Base-by-base conservation (phyloP, 2,113 vertebrate genomes). In the Passer montanus region DNA sequence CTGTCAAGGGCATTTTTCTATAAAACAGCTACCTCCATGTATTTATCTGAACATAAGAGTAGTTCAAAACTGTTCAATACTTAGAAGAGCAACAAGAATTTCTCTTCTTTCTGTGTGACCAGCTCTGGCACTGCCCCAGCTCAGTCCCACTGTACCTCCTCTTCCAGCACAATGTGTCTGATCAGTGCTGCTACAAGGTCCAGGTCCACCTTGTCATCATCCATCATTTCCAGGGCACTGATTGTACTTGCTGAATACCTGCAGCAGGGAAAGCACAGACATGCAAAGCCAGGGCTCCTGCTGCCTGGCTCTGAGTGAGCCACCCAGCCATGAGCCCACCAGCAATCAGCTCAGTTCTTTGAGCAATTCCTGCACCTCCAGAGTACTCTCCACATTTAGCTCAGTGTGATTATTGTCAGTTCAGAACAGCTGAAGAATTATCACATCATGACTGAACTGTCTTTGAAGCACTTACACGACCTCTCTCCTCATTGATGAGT, bases 191-290 rank as follows among this genome's bases (percentile, higher is more conserved):
- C 95, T 69, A 99, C 98, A 60, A 99, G 98, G 62, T 99, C 98
- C 87, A 99, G 98, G 97, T 99, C 99, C 50, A 99, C 99, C 95
- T 99, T 99, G 20, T 99, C 99, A 95, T 99, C 99, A 92, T 99
- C 99, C 94, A 99, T 98, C 97, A 98, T 98, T 95, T 98, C 98
- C 84, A 99, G 66, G 52, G 98, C 97, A 73, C 98, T 93, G 30
- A 99, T 96, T 13, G 99, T 99, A 93, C 94, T 95, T 73, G 98
- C 97, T 44, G 99, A 99, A 92, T 99, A 99, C 95, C 99, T 99
- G 93, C 26, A 89, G 94, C 72, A 82, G 16, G 2, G 44, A 37
- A 46, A 58, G 62, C 50, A 72, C 30, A 46, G 17, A 56, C 88
- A 76, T 2, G 46, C 23, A 15, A 27, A 75, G 74, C 33, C 72